Conservation (phyloP, 2,113 vertebrate species). For the Aplodontia rufa region DNA sequence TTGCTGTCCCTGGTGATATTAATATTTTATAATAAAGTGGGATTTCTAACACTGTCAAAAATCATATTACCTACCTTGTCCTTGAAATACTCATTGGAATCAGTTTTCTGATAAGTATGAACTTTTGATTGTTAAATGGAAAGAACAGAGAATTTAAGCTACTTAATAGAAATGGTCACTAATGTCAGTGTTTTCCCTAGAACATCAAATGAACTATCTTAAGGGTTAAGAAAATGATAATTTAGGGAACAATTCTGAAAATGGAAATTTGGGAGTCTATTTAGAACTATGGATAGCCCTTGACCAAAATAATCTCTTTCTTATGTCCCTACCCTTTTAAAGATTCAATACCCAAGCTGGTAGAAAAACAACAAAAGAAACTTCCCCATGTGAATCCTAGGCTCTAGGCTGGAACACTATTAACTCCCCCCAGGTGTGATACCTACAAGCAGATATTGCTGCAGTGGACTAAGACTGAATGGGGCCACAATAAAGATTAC, state of each 20-base stretch:
- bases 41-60: conserved; percentile 30
- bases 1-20: neutral
- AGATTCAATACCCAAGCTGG: neutral
- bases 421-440: neutral
- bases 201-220: conserved; percentile 10
- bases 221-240: neutral
- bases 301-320: neutral
- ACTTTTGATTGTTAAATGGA: neutral
- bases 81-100: neutral
- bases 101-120: neutral
- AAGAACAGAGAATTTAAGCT: neutral
- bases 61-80: conserved; percentile 41
- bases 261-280: neutral
- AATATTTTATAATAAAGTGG: conserved; percentile 55
- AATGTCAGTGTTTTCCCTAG: neutral
- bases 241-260: neutral
- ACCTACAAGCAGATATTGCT: neutral
- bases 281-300: neutral
- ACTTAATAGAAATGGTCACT: neutral
- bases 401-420: neutral
- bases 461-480: neutral
- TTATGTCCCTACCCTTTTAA: neutral
- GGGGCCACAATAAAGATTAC: neutral
- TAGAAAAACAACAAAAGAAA: neutral
- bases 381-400: neutral